These are phyloP conservation scores for Sciurus vulgaris DNA, from an alignment of 2,797 vertebrate genomes.

Conservation along the genomic window DNA sequence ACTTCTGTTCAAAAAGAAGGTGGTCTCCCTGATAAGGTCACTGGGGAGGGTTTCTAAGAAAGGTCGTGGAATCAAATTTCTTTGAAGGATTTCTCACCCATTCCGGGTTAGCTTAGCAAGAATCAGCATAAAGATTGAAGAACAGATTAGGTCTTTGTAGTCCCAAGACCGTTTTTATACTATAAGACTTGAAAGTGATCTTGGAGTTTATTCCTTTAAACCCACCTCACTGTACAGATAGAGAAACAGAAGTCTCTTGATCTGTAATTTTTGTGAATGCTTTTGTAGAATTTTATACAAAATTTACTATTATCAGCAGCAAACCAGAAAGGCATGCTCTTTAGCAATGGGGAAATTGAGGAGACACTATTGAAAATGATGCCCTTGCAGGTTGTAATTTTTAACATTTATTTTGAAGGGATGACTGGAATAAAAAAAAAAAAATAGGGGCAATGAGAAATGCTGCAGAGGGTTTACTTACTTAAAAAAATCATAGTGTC, in stretches of 20 bases:
- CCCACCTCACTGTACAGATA: conserved; percentile 26
- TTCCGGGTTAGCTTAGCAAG: conserved; percentile 1
- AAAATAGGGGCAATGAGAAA: not conserved
- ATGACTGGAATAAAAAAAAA: conserved; percentile 52
- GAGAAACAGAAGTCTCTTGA: conserved; percentile 48
- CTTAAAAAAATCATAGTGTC: conserved; percentile 65
- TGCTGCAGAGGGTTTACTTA: conserved; percentile 52
- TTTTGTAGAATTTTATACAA: conserved; percentile 52
- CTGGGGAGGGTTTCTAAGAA: not conserved
- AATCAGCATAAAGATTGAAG: not conserved
- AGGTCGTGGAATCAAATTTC: conserved; percentile 4
- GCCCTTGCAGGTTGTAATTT: not conserved
- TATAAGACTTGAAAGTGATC: conserved; percentile 21
- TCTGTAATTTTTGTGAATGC: conserved; percentile 13
- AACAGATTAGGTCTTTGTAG: conserved; percentile 41
- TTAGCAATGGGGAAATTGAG: conserved; percentile 31
- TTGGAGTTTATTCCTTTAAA: conserved; percentile 54
- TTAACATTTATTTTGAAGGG: conserved; percentile 53
- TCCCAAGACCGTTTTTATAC: conserved; percentile 1
- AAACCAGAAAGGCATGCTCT: not conserved
- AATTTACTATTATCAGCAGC: not conserved
- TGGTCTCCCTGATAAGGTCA: not conserved
- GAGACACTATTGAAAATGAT: conserved; percentile 43
- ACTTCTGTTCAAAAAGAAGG: not conserved
- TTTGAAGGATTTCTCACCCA: conserved; percentile 48